Evolutionary conservation across 2,797 vertebrate species (phyloP).

Genomic region (Enteromius viviparus): DNA sequence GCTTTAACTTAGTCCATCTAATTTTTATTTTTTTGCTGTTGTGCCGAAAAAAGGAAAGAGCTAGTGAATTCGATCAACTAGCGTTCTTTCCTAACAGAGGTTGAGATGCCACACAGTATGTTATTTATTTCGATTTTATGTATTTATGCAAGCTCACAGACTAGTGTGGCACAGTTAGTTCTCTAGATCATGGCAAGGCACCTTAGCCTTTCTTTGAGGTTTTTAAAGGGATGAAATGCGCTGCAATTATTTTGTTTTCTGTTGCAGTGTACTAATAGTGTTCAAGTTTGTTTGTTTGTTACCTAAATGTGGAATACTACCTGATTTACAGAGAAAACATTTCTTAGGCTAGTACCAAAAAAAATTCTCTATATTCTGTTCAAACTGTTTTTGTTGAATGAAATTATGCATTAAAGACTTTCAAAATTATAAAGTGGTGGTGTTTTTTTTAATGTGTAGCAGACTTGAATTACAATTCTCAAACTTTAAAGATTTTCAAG

Average conservation of each 20-base stretch:
- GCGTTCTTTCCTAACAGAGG: slow-evolving; percentile 6
- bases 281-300: slow-evolving; percentile 65
- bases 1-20: neutral
- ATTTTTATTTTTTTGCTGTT: neutral
- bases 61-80: neutral
- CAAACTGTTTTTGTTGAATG: slow-evolving; percentile 61
- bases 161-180: slow-evolving; percentile 46
- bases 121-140: slow-evolving; percentile 79
- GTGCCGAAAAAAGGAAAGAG: slow-evolving; percentile 5
- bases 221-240: slow-evolving; percentile 77
- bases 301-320: slow-evolving; percentile 70
- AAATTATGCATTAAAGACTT: slow-evolving; percentile 80
- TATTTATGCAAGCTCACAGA: slow-evolving; percentile 66
- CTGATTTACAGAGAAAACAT: slow-evolving; percentile 72
- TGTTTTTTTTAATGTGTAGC: neutral
- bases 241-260: slow-evolving; percentile 62
- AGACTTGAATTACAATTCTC: neutral
- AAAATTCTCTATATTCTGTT: slow-evolving; percentile 60
- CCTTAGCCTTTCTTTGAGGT: slow-evolving; percentile 53
- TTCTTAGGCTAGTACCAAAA: slow-evolving; percentile 80
- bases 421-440: slow-evolving; percentile 60
- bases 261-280: slow-evolving; percentile 71
- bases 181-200: slow-evolving; percentile 52
- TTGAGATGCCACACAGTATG: slow-evolving; percentile 22
- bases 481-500: neutral